Base-by-base conservation (phyloP, 2,797 vertebrate species). In the Esox masquinongy region DNA sequence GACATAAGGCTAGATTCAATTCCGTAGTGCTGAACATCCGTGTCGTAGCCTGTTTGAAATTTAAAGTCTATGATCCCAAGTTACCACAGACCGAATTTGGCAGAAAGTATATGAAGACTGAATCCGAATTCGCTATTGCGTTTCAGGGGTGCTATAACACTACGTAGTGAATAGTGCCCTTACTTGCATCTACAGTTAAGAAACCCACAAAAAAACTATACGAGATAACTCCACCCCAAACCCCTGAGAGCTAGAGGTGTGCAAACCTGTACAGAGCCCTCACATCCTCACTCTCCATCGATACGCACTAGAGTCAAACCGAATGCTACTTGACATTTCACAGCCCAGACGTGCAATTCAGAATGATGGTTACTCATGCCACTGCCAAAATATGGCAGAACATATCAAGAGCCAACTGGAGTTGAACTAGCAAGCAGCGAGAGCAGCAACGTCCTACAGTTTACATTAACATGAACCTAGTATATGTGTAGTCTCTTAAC, bases 261-360 rank as follows among this genome's bases (percentile, higher is more conserved):
- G n/a, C 72, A 73, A 24, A 43, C 72, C 53, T 53, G 15, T 24
- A 63, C 29, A 74, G 36, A 74, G 26, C 71, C 76, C 53, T 66
- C 24, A 47, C 43, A 47, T 26, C 19, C 8, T 74, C 77, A 53
- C 26, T 72, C 49, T 51, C 17, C 78, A 69, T 4, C 70, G 64
- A 47, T 50, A 14, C 66, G 68, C 61, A 1, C 29, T 53, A 36
- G 26, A 66, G 29, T 26, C 49, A 19, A 50, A 43, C n/a, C 34
- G 7, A 70, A 22, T 31, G 24, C 4, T 29, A 80, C 36, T 69
- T 85, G 31, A 29, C 72, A 61, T 34, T 26, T 59, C 43, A 31
- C 88, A 88, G 88, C 83, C 86, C 75, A 79, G 66, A 80, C 73
- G 36, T 86, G 86, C 77, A 0, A 83, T 84, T 87, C 84, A 83